phyloP scores from a whole-genome alignment of 2,797 vertebrate genomes.

The Liasis olivaceus region DNA sequence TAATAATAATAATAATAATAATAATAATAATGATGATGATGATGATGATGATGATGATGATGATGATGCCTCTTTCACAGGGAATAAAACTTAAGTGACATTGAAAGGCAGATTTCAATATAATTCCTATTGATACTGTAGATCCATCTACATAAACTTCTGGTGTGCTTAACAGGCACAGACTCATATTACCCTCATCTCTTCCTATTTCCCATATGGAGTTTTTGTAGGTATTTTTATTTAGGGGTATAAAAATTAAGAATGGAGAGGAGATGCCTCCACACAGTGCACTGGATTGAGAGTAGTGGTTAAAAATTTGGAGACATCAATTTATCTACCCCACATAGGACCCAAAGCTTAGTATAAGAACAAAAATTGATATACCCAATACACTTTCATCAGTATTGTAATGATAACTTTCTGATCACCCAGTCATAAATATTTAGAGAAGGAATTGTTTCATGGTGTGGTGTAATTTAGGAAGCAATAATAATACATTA shows the following conservation, averaged over 20 bases:
- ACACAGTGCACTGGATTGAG: no score
- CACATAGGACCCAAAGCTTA: no score
- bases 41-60: background rate
- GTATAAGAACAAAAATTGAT: no score
- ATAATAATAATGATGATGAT: background rate
- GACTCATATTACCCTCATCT: background rate
- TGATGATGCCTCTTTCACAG: background rate
- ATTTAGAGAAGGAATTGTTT: background rate
- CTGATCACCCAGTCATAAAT: constrained; percentile 14
- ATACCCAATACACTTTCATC: no score
- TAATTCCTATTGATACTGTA: background rate
- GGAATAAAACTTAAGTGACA: background rate
- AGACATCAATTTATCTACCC: no score
- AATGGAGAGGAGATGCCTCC: background rate
- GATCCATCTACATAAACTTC: background rate
- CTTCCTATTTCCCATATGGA: background rate
- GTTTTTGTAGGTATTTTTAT: background rate
- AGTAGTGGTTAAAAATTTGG: no score
- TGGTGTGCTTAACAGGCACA: background rate
- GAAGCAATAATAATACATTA: background rate
- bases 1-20: background rate
- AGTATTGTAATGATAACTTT: background rate
- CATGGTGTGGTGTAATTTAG: background rate
- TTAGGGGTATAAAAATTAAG: background rate
- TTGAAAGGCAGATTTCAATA: background rate